phyloP scores from a whole-genome alignment of 2,888 invertebrate genomes.

The Tolmerus cingulatus region DNA sequence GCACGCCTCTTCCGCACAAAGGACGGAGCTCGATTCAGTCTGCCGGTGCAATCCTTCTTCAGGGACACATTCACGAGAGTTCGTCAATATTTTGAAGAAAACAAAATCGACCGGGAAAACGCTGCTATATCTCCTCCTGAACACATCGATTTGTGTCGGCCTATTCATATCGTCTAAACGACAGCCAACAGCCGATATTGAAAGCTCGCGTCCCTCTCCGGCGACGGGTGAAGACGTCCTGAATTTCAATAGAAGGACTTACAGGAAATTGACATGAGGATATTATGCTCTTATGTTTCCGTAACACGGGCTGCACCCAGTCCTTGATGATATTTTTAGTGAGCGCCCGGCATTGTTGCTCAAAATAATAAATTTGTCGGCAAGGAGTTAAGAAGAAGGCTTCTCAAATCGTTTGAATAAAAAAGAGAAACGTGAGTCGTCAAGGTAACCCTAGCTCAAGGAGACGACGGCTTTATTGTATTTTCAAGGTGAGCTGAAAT shows the following conservation, averaged over 20 bases:
- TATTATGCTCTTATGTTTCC: not conserved
- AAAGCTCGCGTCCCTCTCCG: not conserved
- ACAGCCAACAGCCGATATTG: not conserved
- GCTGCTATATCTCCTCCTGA: not conserved
- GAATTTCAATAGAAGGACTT: not conserved
- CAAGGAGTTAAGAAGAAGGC: not conserved
- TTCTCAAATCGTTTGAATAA: not conserved
- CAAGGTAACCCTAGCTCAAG: not conserved
- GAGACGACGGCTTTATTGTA: not conserved
- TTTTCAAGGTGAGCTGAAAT: not conserved
- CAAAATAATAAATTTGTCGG: not conserved
- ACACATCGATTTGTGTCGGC: not conserved
- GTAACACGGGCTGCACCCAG: not conserved
- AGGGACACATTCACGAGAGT: not conserved
- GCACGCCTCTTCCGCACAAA: not conserved
- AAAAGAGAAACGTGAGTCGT: not conserved
- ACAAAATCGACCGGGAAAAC: not conserved
- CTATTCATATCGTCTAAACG: not conserved
- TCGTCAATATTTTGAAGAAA: not conserved
- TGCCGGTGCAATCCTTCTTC: not conserved
- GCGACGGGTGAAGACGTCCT: not conserved
- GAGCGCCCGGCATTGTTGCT: not conserved
- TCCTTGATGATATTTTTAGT: not conserved
- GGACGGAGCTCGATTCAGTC: not conserved
- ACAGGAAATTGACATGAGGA: not conserved